Evolutionary conservation across 2,888 invertebrate species (phyloP).

Genomic region (Willowsia nigromaculata): DNA sequence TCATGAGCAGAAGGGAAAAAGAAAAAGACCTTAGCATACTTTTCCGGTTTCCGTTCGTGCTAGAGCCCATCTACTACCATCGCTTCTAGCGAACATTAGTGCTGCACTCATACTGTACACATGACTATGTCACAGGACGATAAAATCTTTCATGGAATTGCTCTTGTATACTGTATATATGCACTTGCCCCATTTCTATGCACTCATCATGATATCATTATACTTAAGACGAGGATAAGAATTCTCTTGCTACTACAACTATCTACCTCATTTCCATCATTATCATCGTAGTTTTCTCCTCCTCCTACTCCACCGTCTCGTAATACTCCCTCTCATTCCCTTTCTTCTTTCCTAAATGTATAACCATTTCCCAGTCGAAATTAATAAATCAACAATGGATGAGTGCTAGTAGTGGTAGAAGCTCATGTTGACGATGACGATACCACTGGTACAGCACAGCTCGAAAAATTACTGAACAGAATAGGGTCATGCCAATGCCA

Average conservation of each 20-base stretch:
- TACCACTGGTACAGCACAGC: background rate
- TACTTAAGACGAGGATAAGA: background rate
- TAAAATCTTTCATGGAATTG: background rate
- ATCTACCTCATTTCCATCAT: background rate
- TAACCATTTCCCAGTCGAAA: conserved; percentile 40
- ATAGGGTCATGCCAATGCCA: conserved; percentile 8
- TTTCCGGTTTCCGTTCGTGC: conserved; percentile 45
- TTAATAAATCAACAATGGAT: conserved; percentile 63
- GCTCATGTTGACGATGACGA: background rate
- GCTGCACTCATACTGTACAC: background rate
- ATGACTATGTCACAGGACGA: background rate
- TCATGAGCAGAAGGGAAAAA: background rate
- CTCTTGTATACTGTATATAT: background rate
- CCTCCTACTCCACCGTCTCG: background rate
- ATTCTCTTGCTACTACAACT: background rate
- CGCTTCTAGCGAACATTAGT: background rate
- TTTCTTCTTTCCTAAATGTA: background rate
- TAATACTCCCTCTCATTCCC: background rate
- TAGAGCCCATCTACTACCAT: background rate
- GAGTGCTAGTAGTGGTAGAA: conserved; percentile 29
- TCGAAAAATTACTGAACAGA: background rate
- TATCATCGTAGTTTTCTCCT: background rate
- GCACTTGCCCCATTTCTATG: background rate
- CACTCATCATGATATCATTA: background rate
- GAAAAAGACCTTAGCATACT: conserved; percentile 43